Conservation (phyloP, 2,888 invertebrate genomes). For the Syritta pipiens region DNA sequence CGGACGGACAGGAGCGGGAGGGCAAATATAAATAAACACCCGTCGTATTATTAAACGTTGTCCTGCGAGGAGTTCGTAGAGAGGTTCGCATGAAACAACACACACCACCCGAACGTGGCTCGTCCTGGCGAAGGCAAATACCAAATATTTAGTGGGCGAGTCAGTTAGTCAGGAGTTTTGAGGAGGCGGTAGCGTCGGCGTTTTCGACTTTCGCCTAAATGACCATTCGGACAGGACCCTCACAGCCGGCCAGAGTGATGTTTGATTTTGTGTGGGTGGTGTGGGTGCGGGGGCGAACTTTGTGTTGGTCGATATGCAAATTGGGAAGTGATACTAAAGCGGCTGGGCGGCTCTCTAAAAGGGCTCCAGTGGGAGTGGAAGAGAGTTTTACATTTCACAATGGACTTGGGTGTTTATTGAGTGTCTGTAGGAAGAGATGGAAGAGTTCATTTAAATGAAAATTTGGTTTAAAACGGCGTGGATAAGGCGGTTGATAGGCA, state of each 20-base stretch:
- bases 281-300: constrained; percentile 25
- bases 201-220: constrained; percentile 51
- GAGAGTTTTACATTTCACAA: constrained; percentile 17
- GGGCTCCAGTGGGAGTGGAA: background rate
- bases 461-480: constrained; percentile 11
- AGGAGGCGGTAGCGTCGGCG: constrained; percentile 1
- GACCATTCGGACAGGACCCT: constrained; percentile 49
- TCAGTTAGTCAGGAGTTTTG: constrained; percentile 53
- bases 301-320: constrained; percentile 48
- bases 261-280: constrained; percentile 15
- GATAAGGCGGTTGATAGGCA: too few species aligned
- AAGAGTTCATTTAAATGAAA: constrained; percentile 31
- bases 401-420: constrained; percentile 5
- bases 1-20: too few species aligned
- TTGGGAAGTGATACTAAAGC: constrained; percentile 15
- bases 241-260: background rate
- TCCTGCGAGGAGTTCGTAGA: constrained; percentile 6
- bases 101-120: background rate
- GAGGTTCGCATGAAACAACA: background rate
- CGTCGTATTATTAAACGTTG: constrained; percentile 66
- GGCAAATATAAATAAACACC: constrained; percentile 67
- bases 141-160: constrained; percentile 67
- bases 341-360: background rate
- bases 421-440: background rate
- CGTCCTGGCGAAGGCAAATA: constrained; percentile 48